Percentiles rank a stretch among this genome's conserved stretches.
phyloP scores from a whole-genome alignment of 1,140 invertebrate species.

The Trichogramma pretiosum region DNA sequence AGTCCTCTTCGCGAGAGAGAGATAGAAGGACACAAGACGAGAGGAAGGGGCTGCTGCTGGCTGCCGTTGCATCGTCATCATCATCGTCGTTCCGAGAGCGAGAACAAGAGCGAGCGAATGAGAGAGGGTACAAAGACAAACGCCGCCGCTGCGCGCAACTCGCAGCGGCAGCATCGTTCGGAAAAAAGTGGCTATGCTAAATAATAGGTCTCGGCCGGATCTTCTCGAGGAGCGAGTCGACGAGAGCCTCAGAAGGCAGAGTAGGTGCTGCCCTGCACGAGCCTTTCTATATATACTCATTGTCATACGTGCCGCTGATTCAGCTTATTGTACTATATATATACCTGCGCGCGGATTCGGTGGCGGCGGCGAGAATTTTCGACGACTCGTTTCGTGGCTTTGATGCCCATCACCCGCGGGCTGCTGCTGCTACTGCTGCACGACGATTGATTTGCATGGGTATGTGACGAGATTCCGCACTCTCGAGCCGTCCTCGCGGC shows the following conservation, averaged over 20 bases:
- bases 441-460: too few species aligned
- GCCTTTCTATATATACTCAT: too few species aligned
- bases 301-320: too few species aligned
- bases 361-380: not conserved
- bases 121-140: conserved; percentile 41
- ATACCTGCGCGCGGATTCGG: too few species aligned
- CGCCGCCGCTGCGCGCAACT: conserved; percentile 28
- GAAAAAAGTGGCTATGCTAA: conserved; percentile 43
- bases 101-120: not conserved
- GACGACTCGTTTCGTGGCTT: too few species aligned
- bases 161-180: not conserved
- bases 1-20: too few species aligned
- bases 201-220: conserved; percentile 37
- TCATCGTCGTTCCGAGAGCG: conserved; percentile 23
- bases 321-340: too few species aligned
- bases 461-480: not conserved
- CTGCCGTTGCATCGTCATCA: conserved; percentile 42
- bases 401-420: too few species aligned
- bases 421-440: conserved; percentile 14
- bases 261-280: too few species aligned
- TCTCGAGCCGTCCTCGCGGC: too few species aligned
- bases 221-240: too few species aligned
- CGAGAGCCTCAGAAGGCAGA: too few species aligned
- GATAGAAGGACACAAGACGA: not conserved
- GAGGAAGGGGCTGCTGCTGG: not conserved